A percentile compares a stretch with the other conserved stretches of the same genome.
Conservation (phyloP, 2,113 vertebrate genomes). For the Stercorarius parasiticus region DNA sequence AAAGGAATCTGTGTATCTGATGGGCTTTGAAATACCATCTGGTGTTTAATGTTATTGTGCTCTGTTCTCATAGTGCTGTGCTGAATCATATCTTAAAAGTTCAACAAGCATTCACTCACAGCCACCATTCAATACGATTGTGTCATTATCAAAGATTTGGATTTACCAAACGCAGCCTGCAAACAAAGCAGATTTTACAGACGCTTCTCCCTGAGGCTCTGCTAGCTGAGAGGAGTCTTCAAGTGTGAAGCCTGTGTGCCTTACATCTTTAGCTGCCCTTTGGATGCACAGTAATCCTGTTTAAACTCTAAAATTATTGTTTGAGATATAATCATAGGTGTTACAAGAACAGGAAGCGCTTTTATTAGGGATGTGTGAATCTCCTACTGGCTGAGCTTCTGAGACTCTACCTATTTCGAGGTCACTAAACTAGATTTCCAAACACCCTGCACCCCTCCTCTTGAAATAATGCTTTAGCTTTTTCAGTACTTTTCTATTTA, state of each 20-base stretch:
- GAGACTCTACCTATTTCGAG: neutral
- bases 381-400: neutral
- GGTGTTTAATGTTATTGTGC: constrained; percentile 75
- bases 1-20: constrained; percentile 75
- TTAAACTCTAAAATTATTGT: constrained; percentile 47
- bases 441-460: neutral
- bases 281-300: neutral
- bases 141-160: constrained; percentile 72
- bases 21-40: constrained; percentile 78
- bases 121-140: constrained; percentile 49
- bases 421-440: neutral
- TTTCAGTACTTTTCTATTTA: neutral
- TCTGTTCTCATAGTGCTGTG: constrained; percentile 59
- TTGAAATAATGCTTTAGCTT: neutral
- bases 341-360: neutral
- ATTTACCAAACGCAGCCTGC: constrained; percentile 64
- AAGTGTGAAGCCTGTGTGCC: constrained; percentile 7
- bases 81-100: constrained; percentile 77
- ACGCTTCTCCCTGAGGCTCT: neutral
- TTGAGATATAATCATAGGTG: neutral
- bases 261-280: constrained; percentile 32
- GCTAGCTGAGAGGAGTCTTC: neutral
- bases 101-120: constrained; percentile 72
- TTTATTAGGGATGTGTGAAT: neutral
- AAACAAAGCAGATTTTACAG: constrained; percentile 69